Conservation (phyloP, 2,113 vertebrate species). For the Callopanchax toddi region DNA sequence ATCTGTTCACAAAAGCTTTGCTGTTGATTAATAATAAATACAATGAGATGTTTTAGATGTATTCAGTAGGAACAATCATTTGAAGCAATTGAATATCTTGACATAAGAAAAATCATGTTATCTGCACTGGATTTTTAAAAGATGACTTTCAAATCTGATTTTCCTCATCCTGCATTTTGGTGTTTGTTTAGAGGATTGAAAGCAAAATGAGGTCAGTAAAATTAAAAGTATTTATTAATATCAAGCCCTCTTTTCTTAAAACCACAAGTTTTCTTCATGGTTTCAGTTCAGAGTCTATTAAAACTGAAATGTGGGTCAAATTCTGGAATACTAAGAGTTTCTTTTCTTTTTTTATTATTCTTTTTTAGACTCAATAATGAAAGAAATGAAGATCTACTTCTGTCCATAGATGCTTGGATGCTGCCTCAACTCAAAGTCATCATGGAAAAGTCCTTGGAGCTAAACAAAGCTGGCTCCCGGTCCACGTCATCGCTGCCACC, state of each 20-base stretch:
- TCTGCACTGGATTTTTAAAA: too few relatives aligned
- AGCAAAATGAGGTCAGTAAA: background rate
- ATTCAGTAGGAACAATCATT: background rate
- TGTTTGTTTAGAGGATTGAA: background rate
- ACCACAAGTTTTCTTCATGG: background rate
- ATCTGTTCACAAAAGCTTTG: conserved; percentile 20
- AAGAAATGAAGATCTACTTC: conserved; percentile 78
- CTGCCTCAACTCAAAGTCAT: conserved; percentile 56
- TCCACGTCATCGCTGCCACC: conserved; percentile 94
- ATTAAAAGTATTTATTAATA: too few relatives aligned
- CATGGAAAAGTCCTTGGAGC: conserved; percentile 87
- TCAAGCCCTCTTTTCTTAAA: too few relatives aligned
- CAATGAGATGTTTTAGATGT: background rate
- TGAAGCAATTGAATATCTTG: too few relatives aligned
- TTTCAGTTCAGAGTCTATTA: too few relatives aligned
- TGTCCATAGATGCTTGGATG: conserved; percentile 61
- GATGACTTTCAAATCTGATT: background rate
- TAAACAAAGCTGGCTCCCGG: conserved; percentile 91
- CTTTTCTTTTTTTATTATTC: conserved; percentile 25
- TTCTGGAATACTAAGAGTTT: conserved; percentile 16
- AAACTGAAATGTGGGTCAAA: background rate
- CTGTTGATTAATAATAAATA: conserved; percentile 9
- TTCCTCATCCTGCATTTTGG: background rate
- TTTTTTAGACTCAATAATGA: conserved; percentile 83
- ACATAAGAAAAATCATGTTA: too few relatives aligned